These are phyloP conservation scores for Netelia inedita DNA, from an alignment of 2,888 invertebrate genomes.

Conservation along the genomic window DNA sequence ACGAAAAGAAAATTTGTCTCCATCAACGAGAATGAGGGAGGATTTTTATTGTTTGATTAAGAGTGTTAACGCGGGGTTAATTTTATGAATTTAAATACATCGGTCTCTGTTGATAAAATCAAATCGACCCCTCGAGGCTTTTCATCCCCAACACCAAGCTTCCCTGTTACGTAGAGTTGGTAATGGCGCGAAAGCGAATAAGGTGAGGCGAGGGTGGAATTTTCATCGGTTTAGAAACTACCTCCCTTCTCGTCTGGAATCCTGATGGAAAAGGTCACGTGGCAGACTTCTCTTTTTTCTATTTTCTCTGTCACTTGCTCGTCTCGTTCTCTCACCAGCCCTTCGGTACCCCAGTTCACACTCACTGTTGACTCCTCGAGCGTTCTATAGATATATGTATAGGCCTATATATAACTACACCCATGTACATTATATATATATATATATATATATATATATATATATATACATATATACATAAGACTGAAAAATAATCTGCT, in stretches of 20 bases:
- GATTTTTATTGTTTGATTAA: no score
- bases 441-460: no score
- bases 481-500: constrained; percentile 17
- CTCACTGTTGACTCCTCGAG: neutral
- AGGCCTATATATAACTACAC: neutral
- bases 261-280: constrained; percentile 79
- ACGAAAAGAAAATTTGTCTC: no score
- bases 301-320: constrained; percentile 36
- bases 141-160: neutral
- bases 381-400: neutral
- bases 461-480: neutral
- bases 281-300: constrained; percentile 74
- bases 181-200: constrained; percentile 10
- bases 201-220: constrained; percentile 45
- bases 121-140: constrained; percentile 4
- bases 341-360: neutral
- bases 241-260: constrained; percentile 70
- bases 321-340: constrained; percentile 21
- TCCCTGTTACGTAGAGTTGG: neutral
- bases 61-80: no score
- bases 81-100: no score
- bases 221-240: constrained; percentile 55
- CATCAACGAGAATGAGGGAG: no score
- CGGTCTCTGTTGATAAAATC: no score
- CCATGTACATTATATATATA: neutral